Conservation (phyloP, 1,140 invertebrate genomes). For the Orchesella cincta region DNA sequence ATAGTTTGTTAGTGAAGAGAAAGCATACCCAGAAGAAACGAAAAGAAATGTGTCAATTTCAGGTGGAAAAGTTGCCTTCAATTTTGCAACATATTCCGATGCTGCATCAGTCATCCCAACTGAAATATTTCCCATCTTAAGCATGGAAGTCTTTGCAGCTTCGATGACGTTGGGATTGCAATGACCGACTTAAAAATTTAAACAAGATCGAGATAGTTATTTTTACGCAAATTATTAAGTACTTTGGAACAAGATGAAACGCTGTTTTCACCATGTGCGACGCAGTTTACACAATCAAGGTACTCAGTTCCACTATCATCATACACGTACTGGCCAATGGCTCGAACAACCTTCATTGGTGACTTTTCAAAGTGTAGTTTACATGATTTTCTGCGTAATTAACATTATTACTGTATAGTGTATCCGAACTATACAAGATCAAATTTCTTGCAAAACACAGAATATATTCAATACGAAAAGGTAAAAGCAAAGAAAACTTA, state of each 20-base stretch:
- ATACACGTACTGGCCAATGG: slow-evolving; percentile 63
- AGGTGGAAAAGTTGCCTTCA: slow-evolving; percentile 61
- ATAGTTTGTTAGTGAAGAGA: background rate
- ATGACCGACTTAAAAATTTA: slow-evolving; percentile 61
- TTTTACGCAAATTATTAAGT: background rate
- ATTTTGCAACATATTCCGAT: slow-evolving; percentile 61
- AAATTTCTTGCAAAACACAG: too few relatives aligned
- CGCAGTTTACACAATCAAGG: slow-evolving; percentile 67
- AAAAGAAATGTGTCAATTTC: slow-evolving; percentile 63
- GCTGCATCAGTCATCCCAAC: slow-evolving; percentile 56
- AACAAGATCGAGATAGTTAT: background rate
- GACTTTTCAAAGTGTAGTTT: slow-evolving; percentile 47
- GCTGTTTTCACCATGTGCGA: slow-evolving; percentile 63
- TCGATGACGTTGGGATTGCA: slow-evolving; percentile 64
- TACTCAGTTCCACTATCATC: slow-evolving; percentile 63
- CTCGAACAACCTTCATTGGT: slow-evolving; percentile 48
- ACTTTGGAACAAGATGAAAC: background rate
- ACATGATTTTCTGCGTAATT: slow-evolving; percentile 47
- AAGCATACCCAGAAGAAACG: slow-evolving; percentile 64
- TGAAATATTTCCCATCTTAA: slow-evolving; percentile 40
- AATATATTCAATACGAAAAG: too few relatives aligned
- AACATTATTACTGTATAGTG: background rate
- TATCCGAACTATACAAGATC: too few relatives aligned
- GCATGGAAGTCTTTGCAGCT: slow-evolving; percentile 61
- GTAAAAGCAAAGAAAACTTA: too few relatives aligned